Percentiles rank a stretch among this genome's conserved stretches.
Conservation (phyloP, 2,888 invertebrate species). For the Serrognathus titanus region DNA sequence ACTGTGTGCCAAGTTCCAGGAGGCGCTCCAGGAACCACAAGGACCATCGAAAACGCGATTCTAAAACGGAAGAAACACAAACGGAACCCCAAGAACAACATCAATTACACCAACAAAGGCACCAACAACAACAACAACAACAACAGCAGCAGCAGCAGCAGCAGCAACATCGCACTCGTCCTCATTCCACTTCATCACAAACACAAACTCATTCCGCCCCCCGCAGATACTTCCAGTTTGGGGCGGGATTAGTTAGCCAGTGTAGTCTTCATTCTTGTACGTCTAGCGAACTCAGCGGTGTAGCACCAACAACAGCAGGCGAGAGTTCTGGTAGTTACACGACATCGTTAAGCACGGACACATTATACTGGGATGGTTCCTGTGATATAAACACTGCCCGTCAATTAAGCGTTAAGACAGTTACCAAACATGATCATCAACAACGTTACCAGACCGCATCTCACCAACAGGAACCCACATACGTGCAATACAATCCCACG, state of each 20-base stretch:
- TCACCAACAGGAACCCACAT: slow-evolving; percentile 45
- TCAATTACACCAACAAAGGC: slow-evolving; percentile 37
- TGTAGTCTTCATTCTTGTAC: slow-evolving; percentile 82
- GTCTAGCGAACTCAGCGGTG: slow-evolving; percentile 69
- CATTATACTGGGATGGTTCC: slow-evolving; percentile 73
- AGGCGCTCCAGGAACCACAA: slow-evolving; percentile 56
- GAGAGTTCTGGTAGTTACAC: slow-evolving; percentile 78
- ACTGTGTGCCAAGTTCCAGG: slow-evolving; percentile 70
- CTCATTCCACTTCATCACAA: slow-evolving; percentile 33
- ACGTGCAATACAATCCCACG: slow-evolving; percentile 50
- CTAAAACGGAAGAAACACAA: slow-evolving; percentile 48
- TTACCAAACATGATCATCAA: slow-evolving; percentile 45
- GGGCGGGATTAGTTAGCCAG: slow-evolving; percentile 69
- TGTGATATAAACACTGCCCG: slow-evolving; percentile 42
- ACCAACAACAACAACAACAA: slow-evolving; percentile 17
- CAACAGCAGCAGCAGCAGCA: no score
- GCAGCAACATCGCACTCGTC: slow-evolving; percentile 26
- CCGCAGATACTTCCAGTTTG: slow-evolving; percentile 61
- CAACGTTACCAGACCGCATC: slow-evolving; percentile 41
- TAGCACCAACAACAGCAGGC: slow-evolving; percentile 56
- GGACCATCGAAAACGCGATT: slow-evolving; percentile 55
- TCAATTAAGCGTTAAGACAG: slow-evolving; percentile 48
- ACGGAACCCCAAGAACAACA: slow-evolving; percentile 51
- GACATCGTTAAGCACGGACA: slow-evolving; percentile 82
- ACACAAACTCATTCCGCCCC: slow-evolving; percentile 33